Evolutionary conservation across 2,888 invertebrate species (phyloP).

Genomic region (Elegia similella): DNA sequence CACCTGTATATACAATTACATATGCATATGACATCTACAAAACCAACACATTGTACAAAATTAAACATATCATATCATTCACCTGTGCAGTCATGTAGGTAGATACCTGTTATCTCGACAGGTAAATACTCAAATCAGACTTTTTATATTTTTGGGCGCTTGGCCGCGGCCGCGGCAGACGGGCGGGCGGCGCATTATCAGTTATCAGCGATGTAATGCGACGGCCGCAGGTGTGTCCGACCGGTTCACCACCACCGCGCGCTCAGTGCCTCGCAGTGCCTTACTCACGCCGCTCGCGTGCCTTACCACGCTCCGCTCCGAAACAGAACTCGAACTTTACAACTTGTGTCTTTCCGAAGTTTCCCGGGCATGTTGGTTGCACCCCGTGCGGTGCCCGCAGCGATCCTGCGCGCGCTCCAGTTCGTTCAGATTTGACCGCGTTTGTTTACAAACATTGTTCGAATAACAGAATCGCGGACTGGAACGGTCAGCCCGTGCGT

Average conservation of each 20-base stretch:
- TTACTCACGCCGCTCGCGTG: slow-evolving; percentile 57
- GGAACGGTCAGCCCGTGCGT: slow-evolving; percentile 12
- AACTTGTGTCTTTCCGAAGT: neutral
- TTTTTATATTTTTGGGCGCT: neutral
- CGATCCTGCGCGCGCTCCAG: neutral
- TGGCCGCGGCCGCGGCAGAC: slow-evolving; percentile 20
- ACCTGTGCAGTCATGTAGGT: neutral
- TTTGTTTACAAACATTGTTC: slow-evolving; percentile 36
- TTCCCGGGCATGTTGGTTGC: too few species aligned
- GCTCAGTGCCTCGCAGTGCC: slow-evolving; percentile 60
- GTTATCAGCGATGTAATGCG: slow-evolving; percentile 52
- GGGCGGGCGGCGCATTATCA: slow-evolving; percentile 24
- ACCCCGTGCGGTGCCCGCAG: neutral
- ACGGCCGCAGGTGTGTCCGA: slow-evolving; percentile 34
- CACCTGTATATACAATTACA: too few species aligned
- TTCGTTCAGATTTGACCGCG: slow-evolving; percentile 22
- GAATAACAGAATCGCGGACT: slow-evolving; percentile 7
- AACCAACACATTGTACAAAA: too few species aligned
- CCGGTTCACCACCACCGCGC: slow-evolving; percentile 25
- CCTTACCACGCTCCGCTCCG: slow-evolving; percentile 32
- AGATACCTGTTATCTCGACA: neutral
- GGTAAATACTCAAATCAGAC: neutral
- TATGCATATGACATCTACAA: too few species aligned
- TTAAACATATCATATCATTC: too few species aligned
- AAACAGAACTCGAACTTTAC: slow-evolving; percentile 5